phyloP scores from a whole-genome alignment of 1,140 invertebrate genomes.

The Aphis craccivora region DNA sequence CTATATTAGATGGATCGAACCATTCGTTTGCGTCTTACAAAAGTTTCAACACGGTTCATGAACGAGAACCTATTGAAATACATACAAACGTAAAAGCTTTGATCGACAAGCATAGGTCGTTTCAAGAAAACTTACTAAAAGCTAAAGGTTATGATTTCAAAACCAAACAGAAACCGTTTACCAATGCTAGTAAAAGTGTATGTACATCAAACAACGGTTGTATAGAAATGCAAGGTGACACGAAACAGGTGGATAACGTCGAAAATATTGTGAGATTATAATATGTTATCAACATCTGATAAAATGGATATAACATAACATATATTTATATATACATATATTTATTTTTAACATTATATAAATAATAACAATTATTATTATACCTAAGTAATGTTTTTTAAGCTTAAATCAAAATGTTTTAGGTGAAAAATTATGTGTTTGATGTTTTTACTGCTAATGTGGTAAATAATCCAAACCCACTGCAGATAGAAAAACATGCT shows the following conservation, averaged over 20 bases:
- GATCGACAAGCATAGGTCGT: neutral
- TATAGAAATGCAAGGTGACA: neutral
- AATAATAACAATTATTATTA: neutral
- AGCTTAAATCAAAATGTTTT: neutral
- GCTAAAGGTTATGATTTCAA: neutral
- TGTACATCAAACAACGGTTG: neutral
- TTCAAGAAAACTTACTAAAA: conserved; percentile 1
- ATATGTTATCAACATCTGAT: neutral
- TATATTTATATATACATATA: neutral
- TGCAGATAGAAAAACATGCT: neutral
- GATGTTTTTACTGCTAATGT: neutral
- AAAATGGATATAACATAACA: neutral
- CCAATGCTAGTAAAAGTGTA: neutral
- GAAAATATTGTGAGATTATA: neutral
- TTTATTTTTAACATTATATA: neutral
- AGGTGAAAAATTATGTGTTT: conserved; percentile 2
- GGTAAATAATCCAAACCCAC: neutral
- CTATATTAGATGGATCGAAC: neutral
- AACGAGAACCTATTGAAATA: neutral
- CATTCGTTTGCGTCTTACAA: neutral
- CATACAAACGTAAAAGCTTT: neutral
- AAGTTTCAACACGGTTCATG: neutral
- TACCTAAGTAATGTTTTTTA: neutral
- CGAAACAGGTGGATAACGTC: neutral
- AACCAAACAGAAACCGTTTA: neutral